phyloP scores from a whole-genome alignment of 2,888 invertebrate species.

The Diarsia brunnea region DNA sequence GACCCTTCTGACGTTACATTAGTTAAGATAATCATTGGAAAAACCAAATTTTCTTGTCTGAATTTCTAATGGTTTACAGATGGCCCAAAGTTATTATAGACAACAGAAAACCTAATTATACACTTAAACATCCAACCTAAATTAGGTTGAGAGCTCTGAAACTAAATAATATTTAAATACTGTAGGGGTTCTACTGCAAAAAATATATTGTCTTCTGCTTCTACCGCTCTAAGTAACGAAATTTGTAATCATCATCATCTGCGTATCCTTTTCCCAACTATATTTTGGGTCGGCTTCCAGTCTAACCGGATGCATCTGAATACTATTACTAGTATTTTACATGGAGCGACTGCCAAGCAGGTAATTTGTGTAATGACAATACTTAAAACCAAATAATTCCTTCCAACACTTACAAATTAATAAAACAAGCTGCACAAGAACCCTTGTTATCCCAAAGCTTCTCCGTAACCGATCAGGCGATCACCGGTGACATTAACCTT shows the following conservation, averaged over 20 bases:
- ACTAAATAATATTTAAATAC: too few relatives aligned
- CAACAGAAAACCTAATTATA: not conserved
- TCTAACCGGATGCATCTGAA: not conserved
- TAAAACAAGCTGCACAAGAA: conserved; percentile 7
- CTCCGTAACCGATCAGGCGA: conserved; percentile 33
- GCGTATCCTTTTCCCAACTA: not conserved
- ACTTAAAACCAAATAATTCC: not conserved
- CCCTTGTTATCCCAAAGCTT: conserved; percentile 1
- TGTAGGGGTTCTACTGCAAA: too few relatives aligned
- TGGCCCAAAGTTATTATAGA: not conserved
- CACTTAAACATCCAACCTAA: not conserved
- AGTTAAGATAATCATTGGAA: too few relatives aligned
- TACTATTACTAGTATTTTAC: too few relatives aligned
- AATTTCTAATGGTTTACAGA: not conserved
- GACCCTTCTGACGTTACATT: not conserved
- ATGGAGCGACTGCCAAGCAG: too few relatives aligned
- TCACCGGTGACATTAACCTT: conserved; percentile 41
- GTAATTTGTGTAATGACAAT: too few relatives aligned
- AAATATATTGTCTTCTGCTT: not conserved
- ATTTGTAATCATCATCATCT: not conserved
- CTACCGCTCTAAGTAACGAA: not conserved
- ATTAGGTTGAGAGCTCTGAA: not conserved
- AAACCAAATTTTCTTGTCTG: too few relatives aligned
- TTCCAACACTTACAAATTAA: not conserved
- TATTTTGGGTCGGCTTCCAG: not conserved